Base-by-base conservation (phyloP, 2,888 invertebrate species). In the Rhamphomyia laevipes region DNA sequence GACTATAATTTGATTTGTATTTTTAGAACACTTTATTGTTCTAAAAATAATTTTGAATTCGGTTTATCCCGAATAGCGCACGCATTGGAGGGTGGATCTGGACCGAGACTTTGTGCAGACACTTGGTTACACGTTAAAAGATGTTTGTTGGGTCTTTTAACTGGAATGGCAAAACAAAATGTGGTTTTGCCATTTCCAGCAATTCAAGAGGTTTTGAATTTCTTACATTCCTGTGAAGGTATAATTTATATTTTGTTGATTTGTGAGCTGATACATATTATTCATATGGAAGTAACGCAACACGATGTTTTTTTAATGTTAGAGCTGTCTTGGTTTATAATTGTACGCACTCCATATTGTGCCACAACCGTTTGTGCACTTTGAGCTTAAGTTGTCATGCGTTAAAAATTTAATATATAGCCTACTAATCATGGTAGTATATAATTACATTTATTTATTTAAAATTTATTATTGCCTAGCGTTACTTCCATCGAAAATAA, bases 121-220 rank as follows among this genome's bases (percentile, higher is more conserved):
- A 99, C 99, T 4, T 99, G 99, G 99, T 86, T 91, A 66, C 96
- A 97, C 66, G 90, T 95, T 2, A 97, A 97, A 67, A 77, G 96
- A 52, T 96, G 95, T 65, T 90, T 97, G 65, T 73, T 97, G 10
- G 89, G 89, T 7, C 73, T 92, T 53, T 76, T 90, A 45, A 87
- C 91, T 63, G 88, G 88, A 61, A 74, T 90, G 62, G 79, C 88
- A 1, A 91, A 90, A 62, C 89, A 92, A 61, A 81, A 86, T 70
- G 82, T 92, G 46, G 83, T 86, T 47, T 73, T 91, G 47, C 77
- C 84, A 53, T 91, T 91, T 67, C 74, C 82, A 1, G 84, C 89
- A 2, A 74, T 90, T 46, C 81, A 85, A 58, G 92, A 92, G 64
- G 86, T 89, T 59, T 75, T 90, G 47, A 80, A 81, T 57, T 92